These are phyloP conservation scores for Ctenomys sociabilis DNA, from an alignment of 2,113 vertebrate species.

Conservation along the genomic window DNA sequence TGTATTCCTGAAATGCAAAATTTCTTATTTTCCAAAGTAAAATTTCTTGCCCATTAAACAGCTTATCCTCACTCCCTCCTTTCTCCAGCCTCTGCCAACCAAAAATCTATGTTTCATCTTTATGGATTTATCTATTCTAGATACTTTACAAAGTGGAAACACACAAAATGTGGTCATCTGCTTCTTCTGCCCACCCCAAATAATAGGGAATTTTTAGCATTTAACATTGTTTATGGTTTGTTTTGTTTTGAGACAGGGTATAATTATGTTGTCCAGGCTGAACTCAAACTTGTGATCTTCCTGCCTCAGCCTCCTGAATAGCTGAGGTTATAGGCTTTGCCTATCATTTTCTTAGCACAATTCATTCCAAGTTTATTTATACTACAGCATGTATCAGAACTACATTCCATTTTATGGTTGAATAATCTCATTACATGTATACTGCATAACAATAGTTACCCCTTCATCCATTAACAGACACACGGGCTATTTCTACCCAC, in stretches of 20 bases:
- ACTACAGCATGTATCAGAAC: slow-evolving; percentile 10
- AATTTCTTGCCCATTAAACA: neutral
- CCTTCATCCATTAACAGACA: neutral
- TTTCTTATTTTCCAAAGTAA: slow-evolving; percentile 7
- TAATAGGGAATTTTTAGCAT: neutral
- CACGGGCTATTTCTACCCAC: neutral
- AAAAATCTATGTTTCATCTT: neutral
- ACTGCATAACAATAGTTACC: neutral
- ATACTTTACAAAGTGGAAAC: slow-evolving; percentile 32
- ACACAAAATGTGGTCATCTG: neutral
- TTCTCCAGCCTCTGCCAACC: neutral
- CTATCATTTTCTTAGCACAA: slow-evolving; percentile 6
- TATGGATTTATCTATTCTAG: neutral
- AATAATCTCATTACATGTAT: neutral
- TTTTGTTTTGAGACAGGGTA: neutral
- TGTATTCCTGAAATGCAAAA: slow-evolving; percentile 7
- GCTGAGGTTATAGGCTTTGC: neutral
- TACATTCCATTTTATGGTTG: slow-evolving; percentile 2
- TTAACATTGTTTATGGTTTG: neutral
- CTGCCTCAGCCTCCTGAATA: neutral
- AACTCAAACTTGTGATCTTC: neutral
- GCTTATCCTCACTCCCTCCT: slow-evolving; percentile 10
- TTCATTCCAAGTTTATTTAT: neutral
- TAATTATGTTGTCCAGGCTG: neutral
- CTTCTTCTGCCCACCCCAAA: neutral